Conservation (phyloP, 2,113 vertebrate species). For the Cariama cristata region DNA sequence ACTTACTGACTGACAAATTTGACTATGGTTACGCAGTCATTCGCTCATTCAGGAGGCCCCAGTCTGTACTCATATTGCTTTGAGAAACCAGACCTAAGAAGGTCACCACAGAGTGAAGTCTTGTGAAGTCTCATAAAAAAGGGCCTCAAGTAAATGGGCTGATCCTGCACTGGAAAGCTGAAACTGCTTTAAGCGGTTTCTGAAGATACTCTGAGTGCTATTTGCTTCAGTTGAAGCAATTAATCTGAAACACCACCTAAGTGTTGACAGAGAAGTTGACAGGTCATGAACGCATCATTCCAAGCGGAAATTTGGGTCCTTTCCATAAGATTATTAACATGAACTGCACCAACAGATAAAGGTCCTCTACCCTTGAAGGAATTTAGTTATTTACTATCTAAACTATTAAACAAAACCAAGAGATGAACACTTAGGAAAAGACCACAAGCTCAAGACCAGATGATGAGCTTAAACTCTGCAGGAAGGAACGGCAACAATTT, state of each 20-base stretch:
- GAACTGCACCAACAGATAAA: neutral
- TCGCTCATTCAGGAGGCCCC: neutral
- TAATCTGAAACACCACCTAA: neutral
- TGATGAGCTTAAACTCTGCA: neutral
- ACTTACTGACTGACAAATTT: neutral
- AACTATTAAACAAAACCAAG: neutral
- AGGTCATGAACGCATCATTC: neutral
- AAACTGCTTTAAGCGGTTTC: neutral
- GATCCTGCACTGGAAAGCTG: neutral
- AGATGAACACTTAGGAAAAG: neutral
- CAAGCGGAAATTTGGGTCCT: neutral
- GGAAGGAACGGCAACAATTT: neutral
- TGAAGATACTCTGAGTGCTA: neutral
- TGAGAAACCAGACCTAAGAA: neutral
- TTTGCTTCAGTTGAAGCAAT: neutral
- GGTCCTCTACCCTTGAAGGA: neutral
- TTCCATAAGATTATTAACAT: neutral
- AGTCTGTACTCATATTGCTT: neutral
- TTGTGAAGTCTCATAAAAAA: neutral
- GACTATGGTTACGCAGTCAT: neutral
- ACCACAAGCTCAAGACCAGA: neutral
- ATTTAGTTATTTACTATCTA: neutral
- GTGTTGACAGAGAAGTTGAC: neutral
- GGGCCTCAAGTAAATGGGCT: neutral
- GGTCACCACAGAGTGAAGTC: neutral